A percentile compares a stretch with the other conserved stretches of the same genome.
These are phyloP conservation scores for Dicentrarchus labrax DNA, from an alignment of 2,113 vertebrate species.

Conservation along the genomic window DNA sequence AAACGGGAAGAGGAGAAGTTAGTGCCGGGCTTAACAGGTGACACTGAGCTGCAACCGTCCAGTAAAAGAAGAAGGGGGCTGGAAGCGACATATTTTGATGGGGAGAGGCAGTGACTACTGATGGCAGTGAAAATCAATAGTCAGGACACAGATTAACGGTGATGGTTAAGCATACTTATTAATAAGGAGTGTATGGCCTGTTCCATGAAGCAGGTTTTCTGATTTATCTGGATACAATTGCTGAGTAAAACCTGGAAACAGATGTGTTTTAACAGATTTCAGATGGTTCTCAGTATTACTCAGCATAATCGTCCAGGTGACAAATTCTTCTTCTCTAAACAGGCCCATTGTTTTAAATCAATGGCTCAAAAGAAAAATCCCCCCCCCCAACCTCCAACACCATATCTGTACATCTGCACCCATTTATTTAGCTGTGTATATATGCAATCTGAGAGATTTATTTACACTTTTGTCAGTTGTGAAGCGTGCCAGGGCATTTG, in stretches of 20 bases:
- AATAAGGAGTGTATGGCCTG: constrained; percentile 28
- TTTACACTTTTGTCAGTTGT: constrained; percentile 74
- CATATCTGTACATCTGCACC: constrained; percentile 66
- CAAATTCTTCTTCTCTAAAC: constrained; percentile 25
- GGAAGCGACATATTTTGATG: constrained; percentile 20
- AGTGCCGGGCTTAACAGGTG: constrained; percentile 34
- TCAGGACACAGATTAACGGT: constrained; percentile 11
- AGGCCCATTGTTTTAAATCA: constrained; percentile 29
- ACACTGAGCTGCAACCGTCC: constrained; percentile 60
- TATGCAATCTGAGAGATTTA: constrained; percentile 66
- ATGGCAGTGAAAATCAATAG: constrained; percentile 64
- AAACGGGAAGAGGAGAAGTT: constrained; percentile 44
- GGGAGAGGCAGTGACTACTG: constrained; percentile 55
- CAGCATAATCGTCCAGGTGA: constrained; percentile 3
- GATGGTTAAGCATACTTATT: constrained; percentile 19
- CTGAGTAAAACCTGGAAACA: constrained; percentile 11
- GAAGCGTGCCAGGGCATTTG: constrained; percentile 65
- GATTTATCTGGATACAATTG: constrained; percentile 21
- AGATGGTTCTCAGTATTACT: constrained; percentile 12
- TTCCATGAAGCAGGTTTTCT: constrained; percentile 37
- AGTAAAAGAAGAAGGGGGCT: constrained; percentile 47
- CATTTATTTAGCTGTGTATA: constrained; percentile 55
- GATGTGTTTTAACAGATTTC: background rate
- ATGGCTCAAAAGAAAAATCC: constrained; percentile 23
- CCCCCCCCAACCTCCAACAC: constrained; percentile 5